Evolutionary conservation across 2,888 invertebrate species (phyloP).

Genomic region (Leptothorax acervorum): DNA sequence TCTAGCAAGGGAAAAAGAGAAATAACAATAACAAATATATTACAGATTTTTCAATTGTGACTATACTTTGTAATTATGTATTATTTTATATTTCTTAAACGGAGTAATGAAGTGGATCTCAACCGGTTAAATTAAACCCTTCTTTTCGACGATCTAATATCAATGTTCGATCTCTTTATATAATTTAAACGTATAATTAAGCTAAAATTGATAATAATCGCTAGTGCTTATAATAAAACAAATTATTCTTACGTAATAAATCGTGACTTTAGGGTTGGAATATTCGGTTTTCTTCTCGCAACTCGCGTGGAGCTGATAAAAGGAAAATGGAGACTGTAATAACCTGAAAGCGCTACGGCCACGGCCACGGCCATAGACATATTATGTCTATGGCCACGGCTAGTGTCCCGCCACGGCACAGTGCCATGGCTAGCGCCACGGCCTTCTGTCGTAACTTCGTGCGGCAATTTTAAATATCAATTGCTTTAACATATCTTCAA

Average conservation of each 20-base stretch:
- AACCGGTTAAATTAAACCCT: background rate
- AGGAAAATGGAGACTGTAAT: conserved; percentile 61
- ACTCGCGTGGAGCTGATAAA: conserved; percentile 68
- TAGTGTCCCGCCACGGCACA: too few relatives aligned
- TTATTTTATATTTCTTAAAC: background rate
- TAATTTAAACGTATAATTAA: background rate
- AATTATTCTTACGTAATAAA: conserved; percentile 76
- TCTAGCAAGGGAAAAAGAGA: background rate
- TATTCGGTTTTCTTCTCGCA: conserved; percentile 68
- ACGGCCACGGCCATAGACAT: too few relatives aligned
- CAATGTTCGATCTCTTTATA: background rate
- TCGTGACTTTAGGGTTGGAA: conserved; percentile 52
- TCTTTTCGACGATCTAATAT: background rate
- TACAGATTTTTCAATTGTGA: background rate
- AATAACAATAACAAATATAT: background rate
- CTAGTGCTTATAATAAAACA: conserved; percentile 23
- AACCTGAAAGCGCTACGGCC: background rate
- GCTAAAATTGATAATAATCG: background rate
- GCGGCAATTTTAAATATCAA: background rate
- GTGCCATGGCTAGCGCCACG: conserved; percentile 29
- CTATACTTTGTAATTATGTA: background rate
- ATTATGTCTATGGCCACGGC: too few relatives aligned
- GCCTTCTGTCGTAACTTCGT: background rate
- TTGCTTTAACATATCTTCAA: background rate
- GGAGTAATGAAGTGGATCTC: background rate